Evolutionary conservation across 2,888 invertebrate species (phyloP), one percentile per base, ranked within the genome.

Genomic region (Xiphydria camelus): DNA sequence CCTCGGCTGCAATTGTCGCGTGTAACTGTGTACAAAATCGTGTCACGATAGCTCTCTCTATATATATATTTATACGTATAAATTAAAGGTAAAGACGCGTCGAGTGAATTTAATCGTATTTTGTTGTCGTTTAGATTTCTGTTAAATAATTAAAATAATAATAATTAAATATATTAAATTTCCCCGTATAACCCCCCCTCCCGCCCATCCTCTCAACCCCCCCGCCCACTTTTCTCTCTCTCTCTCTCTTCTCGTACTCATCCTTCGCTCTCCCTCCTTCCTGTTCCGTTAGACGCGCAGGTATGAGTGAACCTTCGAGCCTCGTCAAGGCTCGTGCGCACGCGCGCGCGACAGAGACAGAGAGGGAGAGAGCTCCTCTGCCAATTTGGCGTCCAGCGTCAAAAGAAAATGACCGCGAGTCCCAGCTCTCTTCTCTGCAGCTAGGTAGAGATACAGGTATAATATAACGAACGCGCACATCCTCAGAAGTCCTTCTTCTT

Each of bases 401-500:
- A 45, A 45, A 45, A 33, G 31, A 23, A 17, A 7, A 15, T 10
- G 29, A 29, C 34, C 34, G 34, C 15, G 10, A 18, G 19, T 19
- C 34, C 18, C 22, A 22, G 10, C 37, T 10, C 32, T 31, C 32
- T 6, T 31, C 32, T 6, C 12, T 12, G n/a, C n/a, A n/a, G n/a
- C n/a, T n/a, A n/a, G n/a, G n/a, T n/a, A n/a, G n/a, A n/a, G n/a
- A 5, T 29, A 29, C 2, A 29, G 15, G 12, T 29, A 14, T 29
- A 14, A 14, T 15, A 29, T 14, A 12, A 15, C 15, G n/a, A 12
- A 40, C 31, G 15, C 33, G 14, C 23, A 7, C 10, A 1, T 12
- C 14, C 21, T 58, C 50, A 68, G 45, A 72, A 72, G 46, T 70
- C 69, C 51, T 74, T 74, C 48, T 74, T 73, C 57, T 71, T 69